phyloP scores from a whole-genome alignment of 1,140 invertebrate species.

The Drosophila sulfurigaster region DNA sequence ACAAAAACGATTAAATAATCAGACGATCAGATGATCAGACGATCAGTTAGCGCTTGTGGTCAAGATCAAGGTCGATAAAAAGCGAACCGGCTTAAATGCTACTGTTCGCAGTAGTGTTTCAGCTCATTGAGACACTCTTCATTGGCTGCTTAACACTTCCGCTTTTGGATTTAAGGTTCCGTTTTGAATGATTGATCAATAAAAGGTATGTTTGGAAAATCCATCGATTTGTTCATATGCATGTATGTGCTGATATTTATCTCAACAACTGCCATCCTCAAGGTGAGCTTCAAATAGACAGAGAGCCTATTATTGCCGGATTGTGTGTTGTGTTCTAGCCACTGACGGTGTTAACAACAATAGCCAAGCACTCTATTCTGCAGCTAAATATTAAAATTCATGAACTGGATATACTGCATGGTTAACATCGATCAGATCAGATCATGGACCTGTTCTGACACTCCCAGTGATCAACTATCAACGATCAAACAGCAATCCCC shows the following conservation, averaged over 20 bases:
- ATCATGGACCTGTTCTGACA: conserved; percentile 45
- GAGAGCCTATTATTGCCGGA: conserved; percentile 15
- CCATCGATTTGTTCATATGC: conserved; percentile 20
- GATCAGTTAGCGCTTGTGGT: conserved; percentile 58
- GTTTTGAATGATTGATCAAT: conserved; percentile 71
- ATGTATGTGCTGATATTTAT: conserved; percentile 17
- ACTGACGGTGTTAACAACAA: conserved; percentile 31
- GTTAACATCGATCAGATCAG: conserved; percentile 19
- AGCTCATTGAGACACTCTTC: conserved; percentile 65
- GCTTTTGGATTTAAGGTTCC: conserved; percentile 56
- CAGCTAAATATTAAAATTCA: conserved; percentile 58
- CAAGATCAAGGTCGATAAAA: conserved; percentile 69
- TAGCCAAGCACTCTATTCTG: conserved; percentile 19
- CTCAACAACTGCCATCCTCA: conserved; percentile 49
- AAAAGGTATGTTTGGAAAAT: conserved; percentile 62
- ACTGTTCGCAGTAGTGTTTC: conserved; percentile 41
- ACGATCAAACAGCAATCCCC: background rate
- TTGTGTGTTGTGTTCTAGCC: conserved; percentile 37
- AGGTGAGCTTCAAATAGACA: conserved; percentile 61
- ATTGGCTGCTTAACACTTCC: conserved; percentile 59
- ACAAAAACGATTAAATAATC: background rate
- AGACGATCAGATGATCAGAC: background rate
- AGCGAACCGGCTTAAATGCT: conserved; percentile 67
- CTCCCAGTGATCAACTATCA: conserved; percentile 17
- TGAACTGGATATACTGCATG: conserved; percentile 62